Evolutionary conservation across 2,113 vertebrate genomes (phyloP).

Genomic region (Otocyon megalotis): DNA sequence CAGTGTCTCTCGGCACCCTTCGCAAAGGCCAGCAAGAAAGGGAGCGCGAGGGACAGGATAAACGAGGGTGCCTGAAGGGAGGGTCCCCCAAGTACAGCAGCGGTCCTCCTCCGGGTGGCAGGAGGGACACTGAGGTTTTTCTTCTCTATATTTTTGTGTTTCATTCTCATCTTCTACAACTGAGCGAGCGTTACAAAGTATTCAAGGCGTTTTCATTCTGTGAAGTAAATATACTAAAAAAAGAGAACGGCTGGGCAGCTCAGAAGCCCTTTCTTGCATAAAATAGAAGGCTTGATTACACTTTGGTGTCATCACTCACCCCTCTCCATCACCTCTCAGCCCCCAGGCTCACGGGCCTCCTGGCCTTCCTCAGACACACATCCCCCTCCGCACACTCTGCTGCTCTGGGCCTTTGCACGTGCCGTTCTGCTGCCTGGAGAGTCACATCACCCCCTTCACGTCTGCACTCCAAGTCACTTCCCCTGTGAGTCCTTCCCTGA

Average conservation of each 20-base stretch:
- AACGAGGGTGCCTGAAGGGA: neutral
- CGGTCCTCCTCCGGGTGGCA: too few species aligned
- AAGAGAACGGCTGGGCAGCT: neutral
- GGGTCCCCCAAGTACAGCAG: neutral
- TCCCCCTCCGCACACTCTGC: accelerated
- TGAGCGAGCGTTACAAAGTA: neutral
- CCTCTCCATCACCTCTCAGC: neutral
- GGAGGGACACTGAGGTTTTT: neutral
- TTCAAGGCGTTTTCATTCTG: neutral
- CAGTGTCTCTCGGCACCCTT: neutral
- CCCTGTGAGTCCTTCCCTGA: neutral
- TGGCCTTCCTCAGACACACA: neutral
- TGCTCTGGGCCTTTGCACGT: neutral
- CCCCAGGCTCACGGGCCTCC: accelerated
- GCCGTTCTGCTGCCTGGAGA: neutral
- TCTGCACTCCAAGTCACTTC: neutral
- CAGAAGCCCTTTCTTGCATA: neutral
- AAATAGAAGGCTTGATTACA: neutral
- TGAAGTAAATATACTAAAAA: neutral
- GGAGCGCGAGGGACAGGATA: neutral
- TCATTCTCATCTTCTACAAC: neutral
- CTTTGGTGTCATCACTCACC: neutral
- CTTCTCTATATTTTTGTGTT: neutral
- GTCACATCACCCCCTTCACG: neutral
- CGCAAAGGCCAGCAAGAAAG: neutral